Evolutionary conservation across 2,888 invertebrate genomes (phyloP), one percentile per base, ranked within the genome.

Genomic region (Chrysolina oricalcia): DNA sequence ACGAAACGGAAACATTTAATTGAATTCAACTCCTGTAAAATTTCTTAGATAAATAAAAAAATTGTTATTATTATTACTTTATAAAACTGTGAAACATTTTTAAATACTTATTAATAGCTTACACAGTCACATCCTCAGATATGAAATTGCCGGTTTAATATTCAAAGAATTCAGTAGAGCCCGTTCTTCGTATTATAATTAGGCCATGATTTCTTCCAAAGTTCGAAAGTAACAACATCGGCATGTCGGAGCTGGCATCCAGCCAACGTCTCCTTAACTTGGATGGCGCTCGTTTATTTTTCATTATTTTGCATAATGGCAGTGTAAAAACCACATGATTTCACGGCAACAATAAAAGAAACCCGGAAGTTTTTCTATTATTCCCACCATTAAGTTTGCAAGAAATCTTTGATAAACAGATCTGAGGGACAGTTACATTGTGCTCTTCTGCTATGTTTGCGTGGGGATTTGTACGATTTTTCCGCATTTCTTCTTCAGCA

Each of bases 241-340:
- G n/a, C 23, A 15, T 48, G 27, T 46, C 23, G n/a, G 21, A 46
- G 65, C 11, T 67, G 67, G 67, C 67, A 50, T 43, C 50, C 50
- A 50, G 67, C 67, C 67, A 67, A 13, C n/a, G 13, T 50, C 35
- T 67, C 50, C 11, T 67, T 9, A 48, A 67, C 50, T 50, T 8
- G 19, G 48, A 41, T 17, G 10, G 10, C 5, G 50, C 17, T 67
- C 50, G 19, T 67, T 67, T 48, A 35, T 67, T 67, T 23, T 48
- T 48, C n/a, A 67, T 48, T 67, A 67, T 50, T 67, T 67, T 50
- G 50, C 67, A 67, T 67, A 67, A 67, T 67, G 50, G 27, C 27
- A 67, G 67, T 43, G 50, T 67, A 67, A 67, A 50, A 67, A 27
- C 43, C 35, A 35, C 67, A 48, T 67, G 23, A 50, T 67, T 50